phyloP scores from a whole-genome alignment of 1,140 invertebrate genomes.

The Phocides pigmalion region DNA sequence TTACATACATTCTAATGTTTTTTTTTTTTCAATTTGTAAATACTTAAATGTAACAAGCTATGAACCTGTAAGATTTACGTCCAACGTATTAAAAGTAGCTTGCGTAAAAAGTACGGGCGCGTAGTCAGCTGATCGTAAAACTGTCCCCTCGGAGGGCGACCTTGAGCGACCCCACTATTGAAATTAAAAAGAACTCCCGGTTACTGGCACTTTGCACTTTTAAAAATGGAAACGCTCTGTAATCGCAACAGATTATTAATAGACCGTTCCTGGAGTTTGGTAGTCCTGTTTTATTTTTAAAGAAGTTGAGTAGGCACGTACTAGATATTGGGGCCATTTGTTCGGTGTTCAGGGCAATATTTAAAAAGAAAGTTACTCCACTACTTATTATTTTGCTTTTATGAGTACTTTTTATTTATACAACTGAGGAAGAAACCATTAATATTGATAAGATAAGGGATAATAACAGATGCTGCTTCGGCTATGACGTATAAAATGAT shows the following conservation, averaged over 20 bases:
- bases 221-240: constrained; percentile 64
- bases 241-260: constrained; percentile 37
- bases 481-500: too few relatives aligned
- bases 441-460: too few relatives aligned
- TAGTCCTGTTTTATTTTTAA: constrained; percentile 25
- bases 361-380: too few relatives aligned
- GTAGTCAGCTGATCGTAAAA: constrained; percentile 73
- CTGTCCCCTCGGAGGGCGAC: constrained; percentile 69
- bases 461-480: too few relatives aligned
- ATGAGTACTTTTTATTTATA: too few relatives aligned
- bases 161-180: constrained; percentile 81
- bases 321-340: background rate
- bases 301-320: background rate
- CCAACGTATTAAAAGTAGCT: constrained; percentile 27
- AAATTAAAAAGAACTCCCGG: constrained; percentile 79
- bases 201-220: constrained; percentile 81
- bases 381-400: too few relatives aligned
- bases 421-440: too few relatives aligned
- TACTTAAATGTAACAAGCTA: too few relatives aligned
- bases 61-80: too few relatives aligned
- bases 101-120: constrained; percentile 36
- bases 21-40: too few relatives aligned
- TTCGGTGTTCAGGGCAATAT: background rate
- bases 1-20: too few relatives aligned
- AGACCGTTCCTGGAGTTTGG: constrained; percentile 18